Conservation (phyloP, 1,140 invertebrate genomes). For the Drosophila repleta region DNA sequence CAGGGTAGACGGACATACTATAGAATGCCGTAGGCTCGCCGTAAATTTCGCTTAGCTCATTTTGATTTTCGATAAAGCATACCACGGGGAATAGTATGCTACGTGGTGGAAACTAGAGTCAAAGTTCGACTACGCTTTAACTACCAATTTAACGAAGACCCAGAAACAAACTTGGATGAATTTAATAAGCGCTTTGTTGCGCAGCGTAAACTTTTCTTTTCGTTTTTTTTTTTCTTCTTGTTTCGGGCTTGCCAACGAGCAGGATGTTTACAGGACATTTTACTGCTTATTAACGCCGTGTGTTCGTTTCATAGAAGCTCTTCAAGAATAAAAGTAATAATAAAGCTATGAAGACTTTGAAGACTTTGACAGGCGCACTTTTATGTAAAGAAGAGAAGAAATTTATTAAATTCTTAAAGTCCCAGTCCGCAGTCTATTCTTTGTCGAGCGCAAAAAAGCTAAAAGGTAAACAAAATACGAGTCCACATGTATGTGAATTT, state of each 20-base stretch:
- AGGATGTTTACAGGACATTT: background rate
- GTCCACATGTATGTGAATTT: background rate
- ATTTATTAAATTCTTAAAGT: conserved; percentile 1
- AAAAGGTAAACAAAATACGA: background rate
- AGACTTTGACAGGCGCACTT: background rate
- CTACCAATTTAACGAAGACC: background rate
- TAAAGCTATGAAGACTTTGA: background rate
- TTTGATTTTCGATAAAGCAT: conserved; percentile 19
- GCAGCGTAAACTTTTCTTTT: background rate
- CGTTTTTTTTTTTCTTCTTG: background rate
- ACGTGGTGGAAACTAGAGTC: background rate
- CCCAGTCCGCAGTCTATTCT: background rate
- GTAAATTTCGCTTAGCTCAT: background rate
- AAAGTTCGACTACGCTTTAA: conserved; percentile 2
- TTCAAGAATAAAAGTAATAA: conserved; percentile 3
- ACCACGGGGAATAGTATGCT: conserved; percentile 3
- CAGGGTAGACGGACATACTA: background rate
- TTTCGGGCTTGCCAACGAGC: background rate
- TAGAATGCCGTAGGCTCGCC: background rate
- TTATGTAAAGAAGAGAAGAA: background rate
- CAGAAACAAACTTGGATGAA: background rate
- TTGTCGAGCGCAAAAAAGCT: background rate
- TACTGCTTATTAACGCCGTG: background rate
- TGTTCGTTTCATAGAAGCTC: background rate
- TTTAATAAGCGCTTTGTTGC: conserved; percentile 7